Evolutionary conservation across 2,797 vertebrate species (phyloP).

Genomic region (Varecia variegata): DNA sequence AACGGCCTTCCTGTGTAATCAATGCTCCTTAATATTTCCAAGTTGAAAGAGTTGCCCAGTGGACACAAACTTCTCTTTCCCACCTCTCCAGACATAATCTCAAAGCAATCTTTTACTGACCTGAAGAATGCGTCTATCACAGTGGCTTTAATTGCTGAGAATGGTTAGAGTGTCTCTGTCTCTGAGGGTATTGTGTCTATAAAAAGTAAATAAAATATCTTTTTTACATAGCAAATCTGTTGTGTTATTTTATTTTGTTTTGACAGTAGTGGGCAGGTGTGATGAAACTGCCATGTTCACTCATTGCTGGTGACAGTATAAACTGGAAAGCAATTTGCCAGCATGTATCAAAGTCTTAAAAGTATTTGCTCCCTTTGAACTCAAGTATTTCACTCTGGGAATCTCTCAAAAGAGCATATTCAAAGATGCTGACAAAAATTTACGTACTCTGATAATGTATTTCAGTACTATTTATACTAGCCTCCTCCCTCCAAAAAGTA

Average conservation of each 20-base stretch:
- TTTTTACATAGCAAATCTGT: not conserved
- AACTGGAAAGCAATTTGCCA: constrained; percentile 25
- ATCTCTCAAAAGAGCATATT: not conserved
- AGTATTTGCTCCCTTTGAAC: not conserved
- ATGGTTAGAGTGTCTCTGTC: not conserved
- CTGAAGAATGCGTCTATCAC: not conserved
- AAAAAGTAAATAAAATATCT: not conserved
- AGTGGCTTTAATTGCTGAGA: not conserved
- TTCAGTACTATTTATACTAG: not conserved
- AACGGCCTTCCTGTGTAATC: not conserved
- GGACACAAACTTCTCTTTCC: not conserved
- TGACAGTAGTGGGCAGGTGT: not conserved
- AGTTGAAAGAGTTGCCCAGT: not conserved
- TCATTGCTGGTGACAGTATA: not conserved
- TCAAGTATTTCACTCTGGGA: not conserved
- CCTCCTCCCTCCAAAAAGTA: not conserved
- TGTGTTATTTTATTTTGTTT: not conserved
- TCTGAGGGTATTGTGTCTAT: not conserved
- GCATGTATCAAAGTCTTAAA: not conserved
- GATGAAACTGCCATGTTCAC: not conserved
- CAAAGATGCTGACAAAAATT: not conserved
- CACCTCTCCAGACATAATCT: not conserved
- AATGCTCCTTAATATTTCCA: not conserved
- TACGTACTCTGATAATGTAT: not conserved
- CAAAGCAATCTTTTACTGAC: not conserved